A percentile compares a stretch with the other conserved stretches of the same genome.
phyloP scores from a whole-genome alignment of 2,888 invertebrate genomes.

The Cryptus armator region DNA sequence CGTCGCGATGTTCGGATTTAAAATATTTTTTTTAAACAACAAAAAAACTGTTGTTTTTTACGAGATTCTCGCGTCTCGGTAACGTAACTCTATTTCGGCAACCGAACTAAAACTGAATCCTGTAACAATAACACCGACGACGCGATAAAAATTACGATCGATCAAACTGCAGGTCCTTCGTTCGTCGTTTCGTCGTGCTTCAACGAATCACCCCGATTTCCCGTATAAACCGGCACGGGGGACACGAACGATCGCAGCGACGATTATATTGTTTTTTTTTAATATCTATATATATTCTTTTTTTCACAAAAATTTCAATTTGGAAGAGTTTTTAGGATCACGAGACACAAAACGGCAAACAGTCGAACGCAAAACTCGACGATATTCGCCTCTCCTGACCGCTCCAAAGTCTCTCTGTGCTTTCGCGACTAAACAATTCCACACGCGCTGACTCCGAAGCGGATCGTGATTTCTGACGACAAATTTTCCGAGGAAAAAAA shows the following conservation, averaged over 20 bases:
- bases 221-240: constrained; percentile 2
- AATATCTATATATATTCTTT: no score
- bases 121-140: not conserved
- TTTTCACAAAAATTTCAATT: no score
- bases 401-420: no score
- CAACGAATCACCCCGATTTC: constrained; percentile 27
- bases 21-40: no score
- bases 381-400: not conserved
- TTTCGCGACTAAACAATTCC: not conserved
- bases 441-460: not conserved
- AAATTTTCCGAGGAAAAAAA: constrained; percentile 4
- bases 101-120: not conserved
- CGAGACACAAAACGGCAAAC: no score
- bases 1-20: not conserved
- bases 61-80: not conserved
- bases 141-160: constrained; percentile 32
- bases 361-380: not conserved
- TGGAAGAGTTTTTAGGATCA: no score
- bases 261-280: constrained; percentile 12
- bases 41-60: not conserved
- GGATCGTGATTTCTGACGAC: not conserved
- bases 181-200: constrained; percentile 32
- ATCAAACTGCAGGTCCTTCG: constrained; percentile 52
- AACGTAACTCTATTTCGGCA: not conserved
- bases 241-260: constrained; percentile 8